These are phyloP conservation scores for Siniperca chuatsi DNA, from an alignment of 2,113 vertebrate species.

Conservation along the genomic window DNA sequence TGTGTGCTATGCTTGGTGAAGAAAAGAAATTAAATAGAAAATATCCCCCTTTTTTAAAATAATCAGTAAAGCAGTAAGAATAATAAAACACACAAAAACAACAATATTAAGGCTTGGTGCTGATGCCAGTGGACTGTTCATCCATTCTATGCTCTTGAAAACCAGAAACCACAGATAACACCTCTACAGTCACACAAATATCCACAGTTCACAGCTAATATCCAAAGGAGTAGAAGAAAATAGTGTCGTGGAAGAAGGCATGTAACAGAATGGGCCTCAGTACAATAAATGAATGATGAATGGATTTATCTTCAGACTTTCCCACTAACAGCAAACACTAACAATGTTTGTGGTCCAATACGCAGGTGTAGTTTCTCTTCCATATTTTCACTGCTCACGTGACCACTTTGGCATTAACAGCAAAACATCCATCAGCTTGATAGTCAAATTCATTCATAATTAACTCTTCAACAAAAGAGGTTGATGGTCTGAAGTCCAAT, in stretches of 20 bases:
- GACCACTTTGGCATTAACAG: constrained; percentile 3
- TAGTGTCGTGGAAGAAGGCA: neutral
- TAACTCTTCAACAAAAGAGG: neutral
- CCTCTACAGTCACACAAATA: neutral
- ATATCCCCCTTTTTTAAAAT: neutral
- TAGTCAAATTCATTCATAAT: constrained; percentile 10
- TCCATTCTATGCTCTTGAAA: constrained; percentile 7
- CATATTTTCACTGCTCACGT: neutral
- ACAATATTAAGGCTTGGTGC: constrained; percentile 57
- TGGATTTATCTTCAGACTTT: constrained; percentile 3
- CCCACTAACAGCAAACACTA: neutral
- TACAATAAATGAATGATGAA: neutral
- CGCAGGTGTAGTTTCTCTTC: neutral
- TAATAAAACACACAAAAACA: constrained; percentile 4
- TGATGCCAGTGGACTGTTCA: constrained; percentile 56
- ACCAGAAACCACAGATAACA: constrained; percentile 15
- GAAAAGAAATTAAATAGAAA: neutral
- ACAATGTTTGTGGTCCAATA: neutral
- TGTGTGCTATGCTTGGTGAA: neutral
- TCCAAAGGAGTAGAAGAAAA: neutral
- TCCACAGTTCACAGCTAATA: neutral
- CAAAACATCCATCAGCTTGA: constrained; percentile 3
- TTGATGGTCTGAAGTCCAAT: neutral
- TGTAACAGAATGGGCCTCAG: neutral
- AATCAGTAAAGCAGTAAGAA: neutral